These are phyloP conservation scores for Colaptes auratus DNA, from an alignment of 2,113 vertebrate species.

Conservation along the genomic window DNA sequence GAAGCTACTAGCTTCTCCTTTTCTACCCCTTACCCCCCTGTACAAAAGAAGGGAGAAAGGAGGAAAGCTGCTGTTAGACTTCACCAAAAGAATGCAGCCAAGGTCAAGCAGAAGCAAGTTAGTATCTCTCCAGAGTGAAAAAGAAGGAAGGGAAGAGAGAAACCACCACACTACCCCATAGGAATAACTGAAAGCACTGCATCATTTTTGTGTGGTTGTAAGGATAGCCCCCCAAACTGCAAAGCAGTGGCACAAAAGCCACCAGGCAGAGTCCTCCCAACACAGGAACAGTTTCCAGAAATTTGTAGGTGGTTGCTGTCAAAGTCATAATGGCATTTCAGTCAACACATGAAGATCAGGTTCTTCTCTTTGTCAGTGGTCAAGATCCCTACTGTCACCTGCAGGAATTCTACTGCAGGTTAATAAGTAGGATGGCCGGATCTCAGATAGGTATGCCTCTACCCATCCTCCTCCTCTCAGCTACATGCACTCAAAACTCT, in stretches of 20 bases:
- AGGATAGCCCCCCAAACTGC: background rate
- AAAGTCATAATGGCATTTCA: background rate
- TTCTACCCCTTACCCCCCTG: too few species aligned
- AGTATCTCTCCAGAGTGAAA: too few species aligned
- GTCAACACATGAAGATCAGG: background rate
- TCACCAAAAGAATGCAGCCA: too few species aligned
- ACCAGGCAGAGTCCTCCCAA: background rate
- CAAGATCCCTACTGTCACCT: background rate
- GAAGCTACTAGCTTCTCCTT: too few species aligned
- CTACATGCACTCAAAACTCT: background rate
- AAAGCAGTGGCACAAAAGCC: background rate
- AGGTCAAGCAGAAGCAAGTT: too few species aligned
- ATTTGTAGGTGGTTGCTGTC: background rate
- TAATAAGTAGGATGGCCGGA: background rate
- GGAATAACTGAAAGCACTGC: background rate
- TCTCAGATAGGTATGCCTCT: too few species aligned
- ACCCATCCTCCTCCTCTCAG: background rate
- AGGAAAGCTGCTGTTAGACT: too few species aligned
- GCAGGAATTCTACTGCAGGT: background rate
- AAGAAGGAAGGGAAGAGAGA: too few species aligned
- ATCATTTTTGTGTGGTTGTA: background rate
- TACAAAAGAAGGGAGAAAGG: too few species aligned
- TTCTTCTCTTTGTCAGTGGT: background rate
- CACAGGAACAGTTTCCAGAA: background rate
- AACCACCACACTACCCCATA: background rate